phyloP scores from a whole-genome alignment of 1,140 invertebrate species.

The Drosophila lacteicornis region DNA sequence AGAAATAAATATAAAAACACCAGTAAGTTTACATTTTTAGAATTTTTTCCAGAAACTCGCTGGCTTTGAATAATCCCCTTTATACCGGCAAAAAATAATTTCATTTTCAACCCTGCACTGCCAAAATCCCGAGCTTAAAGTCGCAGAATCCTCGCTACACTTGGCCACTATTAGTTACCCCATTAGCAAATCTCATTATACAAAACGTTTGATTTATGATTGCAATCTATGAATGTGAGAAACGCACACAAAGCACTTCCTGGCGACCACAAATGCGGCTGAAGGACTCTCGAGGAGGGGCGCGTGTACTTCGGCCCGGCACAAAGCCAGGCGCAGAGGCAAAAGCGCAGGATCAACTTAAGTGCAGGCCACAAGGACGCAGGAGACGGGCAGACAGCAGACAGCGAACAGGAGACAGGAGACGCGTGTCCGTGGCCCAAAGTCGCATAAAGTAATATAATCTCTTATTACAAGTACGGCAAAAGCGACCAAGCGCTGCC shows the following conservation, averaged over 20 bases:
- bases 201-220: conserved; percentile 66
- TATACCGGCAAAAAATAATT: not conserved
- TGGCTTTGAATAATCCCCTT: not conserved
- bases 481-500: conserved; percentile 61
- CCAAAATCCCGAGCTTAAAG: conserved; percentile 11
- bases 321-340: conserved; percentile 53
- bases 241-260: conserved; percentile 45
- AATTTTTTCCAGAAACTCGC: not conserved
- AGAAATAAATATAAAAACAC: not conserved
- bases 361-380: conserved; percentile 70
- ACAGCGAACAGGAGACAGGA: conserved; percentile 9
- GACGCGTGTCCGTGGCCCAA: conserved; percentile 61
- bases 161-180: conserved; percentile 40
- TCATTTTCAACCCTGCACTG: not conserved
- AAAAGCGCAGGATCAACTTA: conserved; percentile 70
- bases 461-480: conserved; percentile 81
- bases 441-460: conserved; percentile 82
- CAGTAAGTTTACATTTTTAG: not conserved
- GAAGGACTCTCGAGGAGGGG: conserved; percentile 45
- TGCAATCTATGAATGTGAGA: conserved; percentile 54
- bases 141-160: not conserved
- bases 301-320: conserved; percentile 37
- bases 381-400: conserved; percentile 6
- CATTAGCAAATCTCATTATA: conserved; percentile 54
- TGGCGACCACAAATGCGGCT: conserved; percentile 15